Conservation (phyloP, 2,797 vertebrate species). For the Zenarchopterus dispar region DNA sequence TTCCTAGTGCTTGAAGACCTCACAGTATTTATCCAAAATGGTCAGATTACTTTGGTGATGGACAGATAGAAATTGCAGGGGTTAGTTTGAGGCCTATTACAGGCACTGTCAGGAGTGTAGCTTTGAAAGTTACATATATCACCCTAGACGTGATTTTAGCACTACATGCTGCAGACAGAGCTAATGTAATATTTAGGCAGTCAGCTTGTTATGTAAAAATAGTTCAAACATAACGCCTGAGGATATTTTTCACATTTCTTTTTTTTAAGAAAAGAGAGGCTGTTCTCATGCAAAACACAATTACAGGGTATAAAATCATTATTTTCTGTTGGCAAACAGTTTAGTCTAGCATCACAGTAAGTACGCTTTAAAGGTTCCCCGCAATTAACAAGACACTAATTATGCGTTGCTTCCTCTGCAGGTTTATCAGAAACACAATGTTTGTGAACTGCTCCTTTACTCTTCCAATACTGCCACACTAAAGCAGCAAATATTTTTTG, state of each 20-base stretch:
- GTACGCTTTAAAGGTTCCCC: constrained; percentile 60
- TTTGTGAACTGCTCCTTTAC: constrained; percentile 36
- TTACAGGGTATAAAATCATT: constrained; percentile 69
- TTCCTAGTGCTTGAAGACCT: constrained; percentile 60
- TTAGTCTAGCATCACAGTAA: constrained; percentile 62
- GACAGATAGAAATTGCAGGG: constrained; percentile 64
- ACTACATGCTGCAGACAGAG: constrained; percentile 29
- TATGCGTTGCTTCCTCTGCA: constrained; percentile 61
- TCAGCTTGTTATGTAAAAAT: constrained; percentile 67
- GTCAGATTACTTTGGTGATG: constrained; percentile 69
- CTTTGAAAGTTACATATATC: constrained; percentile 54
- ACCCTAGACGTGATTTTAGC: constrained; percentile 29
- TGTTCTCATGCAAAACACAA: constrained; percentile 62
- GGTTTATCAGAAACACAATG: constrained; percentile 46
- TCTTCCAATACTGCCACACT: constrained; percentile 23
- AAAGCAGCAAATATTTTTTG: constrained; percentile 13
- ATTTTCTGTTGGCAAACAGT: constrained; percentile 70
- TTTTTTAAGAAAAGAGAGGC: constrained; percentile 51
- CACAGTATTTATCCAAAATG: constrained; percentile 62
- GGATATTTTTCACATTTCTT: constrained; percentile 68
- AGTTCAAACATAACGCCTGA: constrained; percentile 62
- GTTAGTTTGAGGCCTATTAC: constrained; percentile 57
- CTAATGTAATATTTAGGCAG: constrained; percentile 67
- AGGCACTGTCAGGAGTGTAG: constrained; percentile 23
- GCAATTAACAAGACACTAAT: constrained; percentile 77